Base-by-base conservation (phyloP, 2,797 vertebrate species). In the Saguinus oedipus region DNA sequence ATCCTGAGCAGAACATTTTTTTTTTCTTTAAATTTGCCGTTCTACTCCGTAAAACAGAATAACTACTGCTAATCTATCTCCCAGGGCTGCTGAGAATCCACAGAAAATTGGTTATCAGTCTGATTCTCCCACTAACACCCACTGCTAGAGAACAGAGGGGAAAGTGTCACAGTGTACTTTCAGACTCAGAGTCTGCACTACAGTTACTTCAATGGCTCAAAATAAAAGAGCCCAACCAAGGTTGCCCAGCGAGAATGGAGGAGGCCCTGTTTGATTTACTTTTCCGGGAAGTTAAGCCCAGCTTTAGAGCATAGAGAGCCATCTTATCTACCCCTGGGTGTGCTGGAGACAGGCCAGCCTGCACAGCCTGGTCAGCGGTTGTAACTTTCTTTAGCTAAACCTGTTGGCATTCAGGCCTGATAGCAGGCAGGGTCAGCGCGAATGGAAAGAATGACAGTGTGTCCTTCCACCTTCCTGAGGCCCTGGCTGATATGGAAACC, bases 371-470 rank as follows among this genome's bases (percentile, higher is more conserved):
- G 76, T 20, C 81, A 88, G 82, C 92, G 48, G 61, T 12, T 78
- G 75, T 39, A 13, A 46, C 95, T 97, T 97, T 94, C 96, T 88
- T 81, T 90, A 50, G 96, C 95, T 78, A 20, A 93, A 30, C 27
- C 95, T 87, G 97, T 97, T 96, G 97, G 96, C 95, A 92, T 76
- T 96, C 64, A 7, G 93, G 95, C 95, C 95, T 50, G 94, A 98
- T 94, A 96, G 97, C 90, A 87, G 97, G 98, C 84, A 30, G 95
- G 92, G 89, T 11, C 95, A 80, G 96, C n/a, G 33, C 42, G 95
- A 96, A 97, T 98, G 98, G 98, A 99, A 99, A 98, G 91, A 98
- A 96, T 98, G 98, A 98, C 98, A 26, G 84, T 17, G 97, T 87
- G 93, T 88, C 97, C 96, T 97, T 97, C 97, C 76, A 19, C 95